Percentiles rank a stretch among this genome's conserved stretches.
Evolutionary conservation across 2,797 vertebrate species (phyloP).

Genomic region (Phrynocephalus vlangalii): DNA sequence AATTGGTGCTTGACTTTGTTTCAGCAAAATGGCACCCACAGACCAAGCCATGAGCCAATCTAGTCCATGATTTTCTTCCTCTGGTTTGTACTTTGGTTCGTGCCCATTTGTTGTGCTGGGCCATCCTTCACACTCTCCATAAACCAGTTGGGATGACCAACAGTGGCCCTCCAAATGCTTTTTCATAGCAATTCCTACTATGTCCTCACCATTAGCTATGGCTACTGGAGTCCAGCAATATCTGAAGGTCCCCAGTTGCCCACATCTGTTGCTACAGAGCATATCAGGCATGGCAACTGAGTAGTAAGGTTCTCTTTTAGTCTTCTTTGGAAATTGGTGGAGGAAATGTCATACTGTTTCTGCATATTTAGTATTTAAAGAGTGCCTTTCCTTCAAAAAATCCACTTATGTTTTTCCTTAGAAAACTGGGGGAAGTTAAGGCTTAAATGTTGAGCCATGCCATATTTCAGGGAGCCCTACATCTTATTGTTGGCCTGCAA

Average conservation of each 20-base stretch:
- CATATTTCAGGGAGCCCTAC: background rate
- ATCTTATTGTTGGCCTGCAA: too few species aligned
- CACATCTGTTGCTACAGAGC: background rate
- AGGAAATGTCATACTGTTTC: background rate
- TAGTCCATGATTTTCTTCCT: too few species aligned
- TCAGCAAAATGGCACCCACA: too few species aligned
- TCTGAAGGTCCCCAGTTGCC: background rate
- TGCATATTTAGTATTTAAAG: background rate
- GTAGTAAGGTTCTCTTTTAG: background rate
- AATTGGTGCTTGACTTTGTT: too few species aligned
- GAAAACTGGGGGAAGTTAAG: constrained; percentile 27
- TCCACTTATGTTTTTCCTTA: constrained; percentile 18
- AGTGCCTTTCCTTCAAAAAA: background rate
- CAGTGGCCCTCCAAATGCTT: too few species aligned
- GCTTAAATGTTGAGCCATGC: background rate
- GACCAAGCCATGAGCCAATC: too few species aligned
- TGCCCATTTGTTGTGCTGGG: too few species aligned
- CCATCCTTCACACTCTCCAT: background rate
- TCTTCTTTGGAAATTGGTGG: background rate
- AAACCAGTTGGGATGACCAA: too few species aligned
- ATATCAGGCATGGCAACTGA: background rate
- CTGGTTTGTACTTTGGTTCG: too few species aligned
- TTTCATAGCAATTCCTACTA: too few species aligned
- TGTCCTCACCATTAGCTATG: too few species aligned
- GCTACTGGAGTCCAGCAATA: too few species aligned